Conservation (phyloP, 1,140 invertebrate genomes). For the Helicoverpa armigera region DNA sequence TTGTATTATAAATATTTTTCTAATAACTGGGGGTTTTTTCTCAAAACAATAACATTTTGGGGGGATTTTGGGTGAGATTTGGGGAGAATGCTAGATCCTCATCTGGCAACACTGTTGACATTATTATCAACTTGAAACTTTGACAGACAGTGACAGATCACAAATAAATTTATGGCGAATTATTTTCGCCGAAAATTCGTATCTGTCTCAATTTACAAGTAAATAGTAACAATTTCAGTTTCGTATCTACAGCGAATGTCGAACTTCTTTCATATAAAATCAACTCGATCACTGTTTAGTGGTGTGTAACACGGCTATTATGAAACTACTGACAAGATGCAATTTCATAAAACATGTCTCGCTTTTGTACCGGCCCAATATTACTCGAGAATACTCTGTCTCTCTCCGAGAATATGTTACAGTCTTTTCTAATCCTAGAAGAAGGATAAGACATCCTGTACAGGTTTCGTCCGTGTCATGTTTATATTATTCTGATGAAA, state of each 20-base stretch:
- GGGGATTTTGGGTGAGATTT: no score
- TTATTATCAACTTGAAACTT: background rate
- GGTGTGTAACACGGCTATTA: slow-evolving; percentile 46
- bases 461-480: slow-evolving; percentile 65
- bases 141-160: background rate
- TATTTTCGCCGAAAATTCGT: slow-evolving; percentile 18
- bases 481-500: slow-evolving; percentile 77
- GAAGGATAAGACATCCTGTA: slow-evolving; percentile 55
- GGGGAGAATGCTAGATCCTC: no score
- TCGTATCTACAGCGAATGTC: background rate
- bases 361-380: slow-evolving; percentile 52
- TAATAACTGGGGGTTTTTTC: no score
- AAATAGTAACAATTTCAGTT: background rate
- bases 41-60: no score
- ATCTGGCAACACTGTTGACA: no score
- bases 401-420: slow-evolving; percentile 52
- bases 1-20: no score
- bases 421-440: slow-evolving; percentile 57
- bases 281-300: background rate
- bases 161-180: background rate
- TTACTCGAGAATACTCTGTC: slow-evolving; percentile 27
- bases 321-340: slow-evolving; percentile 67
- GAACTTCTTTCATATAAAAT: background rate
- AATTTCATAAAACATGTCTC: slow-evolving; percentile 66
- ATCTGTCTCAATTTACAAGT: slow-evolving; percentile 22